Base-by-base conservation (phyloP, 2,113 vertebrate genomes). In the Pseudorectes ferrugineus region DNA sequence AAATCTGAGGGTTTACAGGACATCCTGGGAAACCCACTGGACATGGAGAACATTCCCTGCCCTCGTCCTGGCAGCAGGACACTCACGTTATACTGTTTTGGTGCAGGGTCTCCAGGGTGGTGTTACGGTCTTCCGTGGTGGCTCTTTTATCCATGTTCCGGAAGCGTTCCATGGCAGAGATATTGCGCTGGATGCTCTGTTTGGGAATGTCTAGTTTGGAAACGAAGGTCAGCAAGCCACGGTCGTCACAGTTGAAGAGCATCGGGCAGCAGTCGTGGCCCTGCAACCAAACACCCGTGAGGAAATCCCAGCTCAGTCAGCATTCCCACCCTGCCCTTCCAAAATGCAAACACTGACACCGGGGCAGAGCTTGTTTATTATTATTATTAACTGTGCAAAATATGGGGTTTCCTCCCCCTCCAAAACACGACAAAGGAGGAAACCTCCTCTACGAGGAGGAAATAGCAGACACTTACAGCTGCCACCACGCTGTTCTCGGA, bases 1-100 rank as follows among this genome's bases (percentile, higher is more conserved):
- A 59, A 33, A 49, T 7, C 8, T 4, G 28, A 68, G 46, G 36
- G 22, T 11, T 10, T 75, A 63, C 11, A 22, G 61, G 5, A 40
- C 17, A 33, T 5, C 48, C 80, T n/a, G 58, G 33, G 45, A 67
- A 68, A 57, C 15, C 36, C 25, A 17, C 23, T 19, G 4, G 52
- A 17, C 12, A 33, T 0, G 42, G 40, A 59, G 52, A 62, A 7
- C 5, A 3, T 2, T 36, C 22, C 79, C 54, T 59, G 42, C 21
- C 67, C 87, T 58, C 1, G 0, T 1, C 0, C 2, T 4, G 22
- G 28, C 0, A 2, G 28, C 18, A 28, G 4, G 45, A 46, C 66
- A 98, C 99, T 93, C 98, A 99, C 99, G 99, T 99, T 98, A 99
- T 99, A 97, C 99, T 99, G 97, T 99, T 99, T 98, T 99, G 99